A percentile compares a stretch with the other conserved stretches of the same genome.
Evolutionary conservation across 2,888 invertebrate species (phyloP).

Genomic region (Standfussiana lucernea): DNA sequence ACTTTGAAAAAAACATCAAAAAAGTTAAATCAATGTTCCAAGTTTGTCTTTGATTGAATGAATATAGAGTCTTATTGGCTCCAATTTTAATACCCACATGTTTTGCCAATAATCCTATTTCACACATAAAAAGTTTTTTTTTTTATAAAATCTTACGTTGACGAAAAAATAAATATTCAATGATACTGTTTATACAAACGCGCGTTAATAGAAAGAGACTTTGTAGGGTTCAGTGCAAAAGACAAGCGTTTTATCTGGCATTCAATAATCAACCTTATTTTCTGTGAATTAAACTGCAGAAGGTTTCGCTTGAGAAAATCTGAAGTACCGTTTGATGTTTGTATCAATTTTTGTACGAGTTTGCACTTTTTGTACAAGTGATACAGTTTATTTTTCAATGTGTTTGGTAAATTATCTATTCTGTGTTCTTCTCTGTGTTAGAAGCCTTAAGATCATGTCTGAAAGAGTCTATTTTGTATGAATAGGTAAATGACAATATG

Average conservation of each 20-base stretch:
- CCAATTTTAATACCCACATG: background rate
- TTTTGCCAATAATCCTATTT: conserved; percentile 15
- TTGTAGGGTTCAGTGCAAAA: background rate
- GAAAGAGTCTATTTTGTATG: conserved; percentile 16
- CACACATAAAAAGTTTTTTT: background rate
- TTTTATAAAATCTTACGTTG: background rate
- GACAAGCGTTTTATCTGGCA: background rate
- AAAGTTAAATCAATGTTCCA: background rate
- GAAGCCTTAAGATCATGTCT: conserved; percentile 1
- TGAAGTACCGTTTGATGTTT: background rate
- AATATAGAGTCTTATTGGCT: background rate
- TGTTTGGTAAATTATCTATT: background rate
- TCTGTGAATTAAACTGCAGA: background rate
- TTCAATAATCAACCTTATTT: conserved; percentile 11
- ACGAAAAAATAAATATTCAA: conserved; percentile 21
- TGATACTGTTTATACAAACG: background rate
- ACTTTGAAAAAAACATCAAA: background rate
- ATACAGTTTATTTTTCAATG: background rate
- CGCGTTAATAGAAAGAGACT: background rate
- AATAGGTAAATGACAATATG: conserved; percentile 27
- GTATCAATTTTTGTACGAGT: background rate
- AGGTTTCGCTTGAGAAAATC: too few relatives aligned
- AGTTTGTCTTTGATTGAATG: background rate
- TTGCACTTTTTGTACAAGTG: background rate
- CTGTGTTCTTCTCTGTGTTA: background rate